Evolutionary conservation across 1,140 invertebrate species (phyloP), one percentile per base, ranked within the genome.

Genomic region (Camponotus floridanus): DNA sequence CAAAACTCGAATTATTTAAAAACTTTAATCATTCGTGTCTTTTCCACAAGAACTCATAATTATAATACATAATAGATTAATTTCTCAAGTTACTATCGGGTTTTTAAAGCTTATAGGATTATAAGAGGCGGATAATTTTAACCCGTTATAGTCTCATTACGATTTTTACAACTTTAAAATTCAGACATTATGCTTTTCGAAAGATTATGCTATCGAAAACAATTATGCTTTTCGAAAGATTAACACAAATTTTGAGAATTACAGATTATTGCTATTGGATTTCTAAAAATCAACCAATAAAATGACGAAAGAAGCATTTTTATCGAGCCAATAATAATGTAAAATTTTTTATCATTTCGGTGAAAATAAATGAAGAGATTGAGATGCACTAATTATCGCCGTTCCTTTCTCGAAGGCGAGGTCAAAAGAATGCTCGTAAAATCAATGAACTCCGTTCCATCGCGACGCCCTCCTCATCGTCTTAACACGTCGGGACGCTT

Each of bases 381-480:
- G 31, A 62, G n/a, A 62, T 42, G 45, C 31, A 55, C n/a, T 85
- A 68, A 85, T 85, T 61, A 59, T 7, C 31, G n/a, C 21, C 26
- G 4, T 85, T 18, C 59, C 26, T 36, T 79, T 21, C 48, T 79
- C 64, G 5, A 31, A 67, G 48, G 62, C 42, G 64, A 67, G 62
- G 76, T 68, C 62, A 48, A 64, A 11, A 39, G 48, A 67, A 48
- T 18, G 36, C 74, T 80, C 48, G 18, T 80, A 67, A 85, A 68
- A 81, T 85, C 64, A 80, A 85, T 59, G 76, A 80, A 85, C 13
- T 31, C 4, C 64, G 48, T 9, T 81, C 42, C 21, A 31, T 65
- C 36, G 39, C 74, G 76, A 42, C n/a, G 45, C 26, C 31, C 59
- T 73, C 1, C 57, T 21, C 39, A 26, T 71, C 51, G 21, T 36